A percentile compares a stretch with the other conserved stretches of the same genome.
phyloP scores from a whole-genome alignment of 1,140 invertebrate genomes.

The Drosophila willistoni region DNA sequence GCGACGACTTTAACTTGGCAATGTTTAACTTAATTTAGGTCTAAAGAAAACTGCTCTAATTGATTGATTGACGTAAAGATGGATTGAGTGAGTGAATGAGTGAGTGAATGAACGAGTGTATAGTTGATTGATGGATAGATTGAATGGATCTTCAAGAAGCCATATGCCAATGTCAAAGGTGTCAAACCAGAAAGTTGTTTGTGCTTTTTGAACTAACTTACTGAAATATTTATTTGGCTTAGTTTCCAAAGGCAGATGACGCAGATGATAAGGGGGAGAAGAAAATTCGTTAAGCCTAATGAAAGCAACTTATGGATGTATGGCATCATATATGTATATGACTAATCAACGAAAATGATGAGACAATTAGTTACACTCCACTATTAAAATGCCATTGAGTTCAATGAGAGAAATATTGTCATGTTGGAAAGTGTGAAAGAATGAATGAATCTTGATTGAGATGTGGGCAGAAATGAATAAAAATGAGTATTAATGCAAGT shows the following conservation, averaged over 20 bases:
- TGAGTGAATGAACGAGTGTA: conserved; percentile 42
- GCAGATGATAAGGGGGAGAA: too few relatives aligned
- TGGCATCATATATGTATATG: conserved; percentile 43
- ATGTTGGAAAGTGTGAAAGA: conserved; percentile 12
- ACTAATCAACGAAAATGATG: conserved; percentile 72
- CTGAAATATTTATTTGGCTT: conserved; percentile 63
- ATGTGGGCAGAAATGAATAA: conserved; percentile 56
- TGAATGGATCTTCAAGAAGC: conserved; percentile 33
- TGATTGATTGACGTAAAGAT: conserved; percentile 69
- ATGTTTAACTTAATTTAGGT: conserved; percentile 56
- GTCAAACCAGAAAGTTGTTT: conserved; percentile 49
- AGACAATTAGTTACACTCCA: conserved; percentile 69
- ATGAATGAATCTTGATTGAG: conserved; percentile 55
- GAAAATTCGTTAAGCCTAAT: conserved; percentile 73
- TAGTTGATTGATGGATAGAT: conserved; percentile 17
- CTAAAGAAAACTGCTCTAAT: conserved; percentile 52
- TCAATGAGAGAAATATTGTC: conserved; percentile 26
- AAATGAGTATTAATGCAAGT: conserved; percentile 5
- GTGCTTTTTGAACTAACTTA: conserved; percentile 3
- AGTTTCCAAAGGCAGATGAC: conserved; percentile 12
- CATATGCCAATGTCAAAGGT: conserved; percentile 68
- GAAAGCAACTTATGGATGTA: conserved; percentile 62
- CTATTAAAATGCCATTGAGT: conserved; percentile 39
- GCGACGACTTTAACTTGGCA: conserved; percentile 46
- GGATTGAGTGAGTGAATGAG: conserved; percentile 21